Evolutionary conservation across 2,888 invertebrate species (phyloP).

Genomic region (Lypha dubia): DNA sequence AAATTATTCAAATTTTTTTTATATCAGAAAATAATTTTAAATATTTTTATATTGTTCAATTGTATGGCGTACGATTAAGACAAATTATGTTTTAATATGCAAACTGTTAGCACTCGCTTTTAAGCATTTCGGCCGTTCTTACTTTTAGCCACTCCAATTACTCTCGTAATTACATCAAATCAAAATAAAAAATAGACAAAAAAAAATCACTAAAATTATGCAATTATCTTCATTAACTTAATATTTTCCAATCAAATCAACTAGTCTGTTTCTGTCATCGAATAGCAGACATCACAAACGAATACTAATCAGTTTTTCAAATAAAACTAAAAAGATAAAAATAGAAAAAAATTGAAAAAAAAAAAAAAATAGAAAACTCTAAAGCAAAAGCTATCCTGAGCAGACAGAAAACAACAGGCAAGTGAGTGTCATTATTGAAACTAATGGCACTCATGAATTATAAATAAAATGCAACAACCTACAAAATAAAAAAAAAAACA

Average conservation of each 20-base stretch:
- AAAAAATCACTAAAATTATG: background rate
- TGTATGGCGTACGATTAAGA: background rate
- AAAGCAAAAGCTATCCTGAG: conserved; percentile 25
- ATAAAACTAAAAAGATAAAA: background rate
- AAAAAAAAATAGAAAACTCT: background rate
- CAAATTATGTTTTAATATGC: background rate
- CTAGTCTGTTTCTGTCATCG: background rate
- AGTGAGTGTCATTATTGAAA: conserved; percentile 76
- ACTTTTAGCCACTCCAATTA: background rate
- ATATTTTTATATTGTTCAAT: too few species aligned
- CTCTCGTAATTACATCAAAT: background rate
- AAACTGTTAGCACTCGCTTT: background rate
- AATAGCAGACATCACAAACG: background rate
- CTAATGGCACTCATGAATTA: conserved; percentile 79
- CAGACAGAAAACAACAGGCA: conserved; percentile 16
- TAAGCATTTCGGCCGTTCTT: background rate
- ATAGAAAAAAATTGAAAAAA: background rate
- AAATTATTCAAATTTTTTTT: too few species aligned
- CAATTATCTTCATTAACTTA: background rate
- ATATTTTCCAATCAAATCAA: background rate
- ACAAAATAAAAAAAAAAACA: conserved; percentile 24
- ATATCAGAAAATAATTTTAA: too few species aligned
- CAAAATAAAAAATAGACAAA: background rate
- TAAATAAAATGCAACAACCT: conserved; percentile 74
- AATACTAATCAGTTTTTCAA: conserved; percentile 6